Conservation (phyloP, 23 tunicate species). For the Oikopleura dioica region DNA sequence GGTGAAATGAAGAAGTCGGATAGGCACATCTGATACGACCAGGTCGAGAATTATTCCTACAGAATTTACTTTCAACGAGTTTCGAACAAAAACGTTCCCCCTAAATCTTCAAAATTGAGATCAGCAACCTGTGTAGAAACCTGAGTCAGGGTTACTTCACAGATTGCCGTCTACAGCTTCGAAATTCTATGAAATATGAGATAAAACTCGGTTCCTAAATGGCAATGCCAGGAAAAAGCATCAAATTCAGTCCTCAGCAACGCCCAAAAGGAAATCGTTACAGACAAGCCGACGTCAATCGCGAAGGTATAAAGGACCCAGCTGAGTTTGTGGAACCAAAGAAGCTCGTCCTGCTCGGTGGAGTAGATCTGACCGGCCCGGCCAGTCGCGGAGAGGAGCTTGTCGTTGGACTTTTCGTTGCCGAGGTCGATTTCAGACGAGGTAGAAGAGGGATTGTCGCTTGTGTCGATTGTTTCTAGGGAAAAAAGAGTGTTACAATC, state of each 20-base stretch:
- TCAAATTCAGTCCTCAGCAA: slow-evolving; percentile 4
- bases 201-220: no score
- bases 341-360: no score
- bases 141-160: no score
- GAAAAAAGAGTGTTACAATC: no score
- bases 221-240: slow-evolving; percentile 9
- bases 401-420: background rate
- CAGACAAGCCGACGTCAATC: slow-evolving; percentile 4
- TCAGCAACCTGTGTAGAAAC: no score
- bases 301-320: slow-evolving; percentile 8
- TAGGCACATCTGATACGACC: slow-evolving; percentile 1
- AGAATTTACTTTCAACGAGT: no score
- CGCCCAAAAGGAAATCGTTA: slow-evolving; percentile 2
- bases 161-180: no score
- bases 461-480: background rate
- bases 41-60: background rate
- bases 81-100: no score
- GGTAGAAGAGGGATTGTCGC: background rate
- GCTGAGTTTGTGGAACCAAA: background rate
- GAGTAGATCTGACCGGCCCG: no score
- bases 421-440: background rate
- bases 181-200: no score
- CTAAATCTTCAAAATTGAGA: no score
- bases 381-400: no score
- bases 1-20: background rate